Conservation (phyloP, 2,888 invertebrate genomes). For the Drosophila niveifrons region DNA sequence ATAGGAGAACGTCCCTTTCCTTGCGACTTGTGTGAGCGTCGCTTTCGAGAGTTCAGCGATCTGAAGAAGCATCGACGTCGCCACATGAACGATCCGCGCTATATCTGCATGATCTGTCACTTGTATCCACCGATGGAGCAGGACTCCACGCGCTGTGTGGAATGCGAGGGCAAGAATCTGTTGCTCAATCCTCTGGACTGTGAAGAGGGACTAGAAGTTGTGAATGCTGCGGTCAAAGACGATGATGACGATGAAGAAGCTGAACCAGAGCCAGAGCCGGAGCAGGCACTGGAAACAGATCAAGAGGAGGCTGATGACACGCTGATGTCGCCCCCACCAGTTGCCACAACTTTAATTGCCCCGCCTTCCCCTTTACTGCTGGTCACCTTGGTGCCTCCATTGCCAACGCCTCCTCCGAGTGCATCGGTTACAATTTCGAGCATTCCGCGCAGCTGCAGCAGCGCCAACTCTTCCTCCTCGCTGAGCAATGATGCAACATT, state of each 20-base stretch:
- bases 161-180: conserved; percentile 81
- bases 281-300: conserved; percentile 10
- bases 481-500: conserved; percentile 62
- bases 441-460: conserved; percentile 59
- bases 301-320: conserved; percentile 19
- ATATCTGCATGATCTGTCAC: conserved; percentile 84
- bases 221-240: background rate
- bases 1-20: conserved; percentile 84
- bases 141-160: conserved; percentile 83
- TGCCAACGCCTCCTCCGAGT: conserved; percentile 20
- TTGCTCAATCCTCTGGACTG: conserved; percentile 41
- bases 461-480: conserved; percentile 72
- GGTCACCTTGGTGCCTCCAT: conserved; percentile 53
- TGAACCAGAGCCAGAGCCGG: conserved; percentile 5
- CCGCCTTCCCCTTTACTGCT: conserved; percentile 37
- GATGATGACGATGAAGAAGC: conserved; percentile 11
- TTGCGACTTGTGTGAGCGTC: conserved; percentile 84
- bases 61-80: conserved; percentile 84
- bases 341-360: background rate
- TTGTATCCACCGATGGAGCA: conserved; percentile 74
- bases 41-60: conserved; percentile 85
- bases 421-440: conserved; percentile 29
- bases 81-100: conserved; percentile 78
- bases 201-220: conserved; percentile 19
- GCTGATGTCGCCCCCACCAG: conserved; percentile 5